Conservation (phyloP, 2,113 vertebrate species). For the Stercorarius parasiticus region DNA sequence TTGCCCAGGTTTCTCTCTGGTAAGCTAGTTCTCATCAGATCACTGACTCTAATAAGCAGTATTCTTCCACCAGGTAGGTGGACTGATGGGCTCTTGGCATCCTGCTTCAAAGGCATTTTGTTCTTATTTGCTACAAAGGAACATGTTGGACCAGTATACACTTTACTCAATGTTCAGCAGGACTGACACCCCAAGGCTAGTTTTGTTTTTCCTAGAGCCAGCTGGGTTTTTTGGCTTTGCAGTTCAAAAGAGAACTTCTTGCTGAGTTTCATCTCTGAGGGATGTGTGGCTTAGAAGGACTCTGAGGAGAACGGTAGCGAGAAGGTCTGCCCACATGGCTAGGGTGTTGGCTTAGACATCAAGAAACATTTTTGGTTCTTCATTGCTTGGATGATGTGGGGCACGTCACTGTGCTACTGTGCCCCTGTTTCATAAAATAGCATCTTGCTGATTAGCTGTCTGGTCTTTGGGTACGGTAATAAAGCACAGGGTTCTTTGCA, state of each 20-base stretch:
- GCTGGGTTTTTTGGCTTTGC: background rate
- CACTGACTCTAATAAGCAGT: background rate
- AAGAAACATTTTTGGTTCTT: background rate
- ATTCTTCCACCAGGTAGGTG: background rate
- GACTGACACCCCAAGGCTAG: background rate
- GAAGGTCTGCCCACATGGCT: background rate
- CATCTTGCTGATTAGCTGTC: background rate
- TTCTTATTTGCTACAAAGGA: background rate
- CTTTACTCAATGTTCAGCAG: background rate
- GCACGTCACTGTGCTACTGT: background rate
- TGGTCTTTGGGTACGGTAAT: background rate
- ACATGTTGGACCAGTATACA: background rate
- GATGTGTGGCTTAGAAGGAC: background rate
- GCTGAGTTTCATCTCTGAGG: background rate
- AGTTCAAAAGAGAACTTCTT: background rate
- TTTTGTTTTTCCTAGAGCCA: background rate
- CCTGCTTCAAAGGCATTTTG: slow-evolving; percentile 19
- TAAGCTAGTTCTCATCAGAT: background rate
- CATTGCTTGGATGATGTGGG: background rate
- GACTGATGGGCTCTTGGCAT: background rate
- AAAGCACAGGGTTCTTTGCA: background rate
- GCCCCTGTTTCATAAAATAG: background rate
- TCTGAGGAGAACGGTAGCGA: background rate
- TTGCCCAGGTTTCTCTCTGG: background rate
- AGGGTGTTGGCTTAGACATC: background rate